Conservation (phyloP, 2,797 vertebrate genomes). For the Nasua narica region DNA sequence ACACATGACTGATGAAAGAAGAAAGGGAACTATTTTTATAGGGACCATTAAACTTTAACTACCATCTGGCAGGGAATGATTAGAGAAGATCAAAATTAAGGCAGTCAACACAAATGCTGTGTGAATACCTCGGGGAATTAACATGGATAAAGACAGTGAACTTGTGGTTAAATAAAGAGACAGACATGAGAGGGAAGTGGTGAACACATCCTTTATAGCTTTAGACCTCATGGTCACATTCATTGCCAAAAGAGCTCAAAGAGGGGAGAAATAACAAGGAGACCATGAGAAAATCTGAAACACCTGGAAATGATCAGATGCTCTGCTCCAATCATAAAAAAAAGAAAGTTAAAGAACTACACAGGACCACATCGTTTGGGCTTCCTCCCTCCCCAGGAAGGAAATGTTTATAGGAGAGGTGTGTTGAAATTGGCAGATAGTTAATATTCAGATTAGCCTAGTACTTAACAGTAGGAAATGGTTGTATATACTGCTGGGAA, state of each 20-base stretch:
- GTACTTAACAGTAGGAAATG: constrained; percentile 80
- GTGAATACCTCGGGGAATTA: constrained; percentile 85
- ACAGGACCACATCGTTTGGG: constrained; percentile 79
- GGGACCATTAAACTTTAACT: constrained; percentile 87
- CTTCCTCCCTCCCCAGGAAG: constrained; percentile 82
- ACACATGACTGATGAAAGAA: constrained; percentile 88
- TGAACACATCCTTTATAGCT: constrained; percentile 84
- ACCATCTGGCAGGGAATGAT: constrained; percentile 88
- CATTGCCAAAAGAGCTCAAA: constrained; percentile 80
- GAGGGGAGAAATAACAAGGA: constrained; percentile 73
- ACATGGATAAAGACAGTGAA: constrained; percentile 81
- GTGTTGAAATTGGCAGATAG: constrained; percentile 83
- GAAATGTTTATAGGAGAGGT: constrained; percentile 84
- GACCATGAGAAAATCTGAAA: constrained; percentile 74
- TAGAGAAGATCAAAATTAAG: constrained; percentile 89
- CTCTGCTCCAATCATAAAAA: constrained; percentile 80
- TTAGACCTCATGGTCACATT: constrained; percentile 83
- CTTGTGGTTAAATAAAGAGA: constrained; percentile 84
- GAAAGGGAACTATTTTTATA: constrained; percentile 87
- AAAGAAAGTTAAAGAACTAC: constrained; percentile 80
- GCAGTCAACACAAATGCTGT: constrained; percentile 87
- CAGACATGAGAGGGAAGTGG: constrained; percentile 84
- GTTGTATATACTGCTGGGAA: constrained; percentile 74
- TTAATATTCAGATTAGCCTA: constrained; percentile 84
- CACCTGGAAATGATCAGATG: constrained; percentile 85